Conservation (phyloP, 2,888 invertebrate genomes). For the Amiota communis region DNA sequence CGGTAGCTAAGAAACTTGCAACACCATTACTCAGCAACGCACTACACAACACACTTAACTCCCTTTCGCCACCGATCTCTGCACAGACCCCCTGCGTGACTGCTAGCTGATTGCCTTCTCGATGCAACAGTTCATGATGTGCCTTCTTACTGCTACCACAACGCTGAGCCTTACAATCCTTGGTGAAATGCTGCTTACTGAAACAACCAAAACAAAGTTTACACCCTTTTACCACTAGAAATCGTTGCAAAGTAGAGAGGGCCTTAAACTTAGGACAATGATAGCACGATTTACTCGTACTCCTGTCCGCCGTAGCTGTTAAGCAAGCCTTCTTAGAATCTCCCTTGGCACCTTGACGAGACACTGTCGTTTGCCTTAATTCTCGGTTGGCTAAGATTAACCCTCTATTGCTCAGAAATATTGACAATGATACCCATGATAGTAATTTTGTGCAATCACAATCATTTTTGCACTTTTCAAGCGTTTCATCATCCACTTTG, state of each 20-base stretch:
- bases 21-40: background rate
- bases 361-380: no score
- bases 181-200: background rate
- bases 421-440: no score
- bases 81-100: background rate
- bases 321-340: no score
- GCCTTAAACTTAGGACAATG: background rate
- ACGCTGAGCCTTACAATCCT: no score
- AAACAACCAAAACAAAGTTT: background rate
- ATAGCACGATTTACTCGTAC: background rate
- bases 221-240: background rate
- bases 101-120: background rate
- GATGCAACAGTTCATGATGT: slow-evolving; percentile 1
- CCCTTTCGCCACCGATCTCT: background rate
- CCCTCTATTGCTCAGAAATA: no score
- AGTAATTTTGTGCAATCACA: no score
- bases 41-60: background rate
- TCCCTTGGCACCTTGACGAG: no score
- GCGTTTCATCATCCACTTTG: no score
- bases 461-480: no score
- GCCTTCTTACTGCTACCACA: background rate
- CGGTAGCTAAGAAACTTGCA: background rate
- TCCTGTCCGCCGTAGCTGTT: background rate
- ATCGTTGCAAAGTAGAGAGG: background rate
- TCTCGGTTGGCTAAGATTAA: no score